phyloP scores from a whole-genome alignment of 2,888 invertebrate genomes.

The Tethea ocularis region DNA sequence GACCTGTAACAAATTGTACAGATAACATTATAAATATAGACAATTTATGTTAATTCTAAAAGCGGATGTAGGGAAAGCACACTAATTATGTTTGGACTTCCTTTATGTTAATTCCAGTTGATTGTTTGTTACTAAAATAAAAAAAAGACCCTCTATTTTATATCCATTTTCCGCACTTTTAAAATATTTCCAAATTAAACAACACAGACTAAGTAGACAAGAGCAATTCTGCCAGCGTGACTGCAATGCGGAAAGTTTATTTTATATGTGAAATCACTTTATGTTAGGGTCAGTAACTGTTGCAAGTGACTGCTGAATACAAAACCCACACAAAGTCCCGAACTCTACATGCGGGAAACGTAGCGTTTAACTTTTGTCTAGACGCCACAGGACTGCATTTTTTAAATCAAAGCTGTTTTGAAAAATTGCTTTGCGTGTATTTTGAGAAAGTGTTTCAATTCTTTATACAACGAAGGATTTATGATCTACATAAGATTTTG shows the following conservation, averaged over 20 bases:
- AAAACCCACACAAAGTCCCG: no score
- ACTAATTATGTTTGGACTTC: no score
- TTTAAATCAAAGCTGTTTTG: background rate
- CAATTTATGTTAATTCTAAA: no score
- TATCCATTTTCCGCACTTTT: background rate
- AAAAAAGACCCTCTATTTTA: background rate
- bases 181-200: background rate
- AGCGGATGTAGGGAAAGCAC: no score
- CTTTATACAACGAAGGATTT: background rate
- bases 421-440: background rate
- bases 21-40: background rate
- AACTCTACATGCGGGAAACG: no score
- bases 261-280: no score
- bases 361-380: no score
- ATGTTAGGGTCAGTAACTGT: no score
- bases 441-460: background rate
- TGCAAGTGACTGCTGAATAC: no score
- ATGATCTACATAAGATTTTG: background rate
- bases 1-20: conserved; percentile 76
- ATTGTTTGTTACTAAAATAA: background rate
- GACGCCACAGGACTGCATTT: background rate
- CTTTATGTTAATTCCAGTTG: background rate
- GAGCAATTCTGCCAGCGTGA: no score
- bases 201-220: no score
- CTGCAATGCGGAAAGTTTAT: no score